A percentile compares a stretch with the other conserved stretches of the same genome.
phyloP scores from a whole-genome alignment of 2,888 invertebrate species.

The Scaptomyza polygonia region DNA sequence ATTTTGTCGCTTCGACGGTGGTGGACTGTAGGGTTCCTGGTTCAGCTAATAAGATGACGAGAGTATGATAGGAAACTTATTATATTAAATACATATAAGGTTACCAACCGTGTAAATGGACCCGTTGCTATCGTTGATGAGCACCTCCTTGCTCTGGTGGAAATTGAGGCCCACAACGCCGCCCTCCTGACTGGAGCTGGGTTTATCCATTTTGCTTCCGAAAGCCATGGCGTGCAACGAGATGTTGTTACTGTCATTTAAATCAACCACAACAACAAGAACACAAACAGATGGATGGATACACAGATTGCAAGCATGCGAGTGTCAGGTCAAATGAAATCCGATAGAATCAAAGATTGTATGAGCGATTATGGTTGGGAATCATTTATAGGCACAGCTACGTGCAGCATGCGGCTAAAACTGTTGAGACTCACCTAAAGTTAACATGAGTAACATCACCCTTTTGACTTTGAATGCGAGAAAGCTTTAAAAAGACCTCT shows the following conservation, averaged over 20 bases:
- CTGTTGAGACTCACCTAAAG: slow-evolving; percentile 81
- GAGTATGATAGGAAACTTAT: background rate
- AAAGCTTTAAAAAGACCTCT: slow-evolving; percentile 96
- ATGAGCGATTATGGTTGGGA: slow-evolving; percentile 17
- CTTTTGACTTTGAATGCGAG: slow-evolving; percentile 90
- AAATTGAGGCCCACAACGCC: slow-evolving; percentile 95
- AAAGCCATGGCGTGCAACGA: slow-evolving; percentile 92
- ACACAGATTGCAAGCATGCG: slow-evolving; percentile 73
- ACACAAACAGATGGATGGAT: slow-evolving; percentile 53
- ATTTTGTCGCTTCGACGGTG: slow-evolving; percentile 76
- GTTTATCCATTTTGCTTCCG: slow-evolving; percentile 92
- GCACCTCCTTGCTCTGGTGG: slow-evolving; percentile 95
- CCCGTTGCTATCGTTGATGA: slow-evolving; percentile 91
- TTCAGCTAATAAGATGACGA: slow-evolving; percentile 69
- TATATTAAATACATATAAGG: background rate
- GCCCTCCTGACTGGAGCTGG: slow-evolving; percentile 93
- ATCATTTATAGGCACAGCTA: slow-evolving; percentile 32
- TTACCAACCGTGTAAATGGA: slow-evolving; percentile 83
- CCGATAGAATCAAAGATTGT: slow-evolving; percentile 41
- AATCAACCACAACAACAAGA: slow-evolving; percentile 44
- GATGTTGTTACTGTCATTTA: slow-evolving; percentile 88
- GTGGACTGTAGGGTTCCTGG: slow-evolving; percentile 81
- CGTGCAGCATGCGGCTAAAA: slow-evolving; percentile 38
- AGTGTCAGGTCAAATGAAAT: slow-evolving; percentile 52
- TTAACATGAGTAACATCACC: slow-evolving; percentile 84